These are phyloP conservation scores for Pituophis catenifer DNA, from an alignment of 2,113 vertebrate genomes.

Conservation along the genomic window DNA sequence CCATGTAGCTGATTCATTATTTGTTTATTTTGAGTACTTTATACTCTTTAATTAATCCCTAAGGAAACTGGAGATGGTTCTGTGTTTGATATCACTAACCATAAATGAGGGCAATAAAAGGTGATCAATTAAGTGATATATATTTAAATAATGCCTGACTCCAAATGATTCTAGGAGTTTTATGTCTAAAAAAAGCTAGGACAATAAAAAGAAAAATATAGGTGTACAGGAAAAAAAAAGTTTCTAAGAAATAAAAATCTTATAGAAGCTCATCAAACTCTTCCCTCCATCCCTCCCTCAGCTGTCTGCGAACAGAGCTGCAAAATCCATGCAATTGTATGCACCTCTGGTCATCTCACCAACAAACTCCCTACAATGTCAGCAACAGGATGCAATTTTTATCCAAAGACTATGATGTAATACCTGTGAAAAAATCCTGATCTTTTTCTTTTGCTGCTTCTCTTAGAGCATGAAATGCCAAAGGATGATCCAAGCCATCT, in stretches of 20 bases:
- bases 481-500: neutral
- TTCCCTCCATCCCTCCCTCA: neutral
- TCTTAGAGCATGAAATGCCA: constrained; percentile 57
- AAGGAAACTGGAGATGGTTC: neutral
- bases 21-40: neutral
- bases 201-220: neutral
- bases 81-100: neutral
- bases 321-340: neutral
- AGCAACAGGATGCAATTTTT: neutral
- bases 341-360: neutral
- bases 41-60: neutral
- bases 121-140: neutral
- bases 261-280: neutral
- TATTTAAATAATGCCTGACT: neutral
- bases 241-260: neutral
- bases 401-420: neutral
- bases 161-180: neutral
- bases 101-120: neutral
- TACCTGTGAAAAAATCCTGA: neutral
- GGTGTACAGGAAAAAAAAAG: neutral
- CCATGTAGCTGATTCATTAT: neutral
- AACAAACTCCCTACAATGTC: too few species aligned
- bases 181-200: neutral
- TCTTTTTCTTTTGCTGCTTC: neutral
- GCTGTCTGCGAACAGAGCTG: neutral